Evolutionary conservation across 2,797 vertebrate species (phyloP), one percentile per base, ranked within the genome.

Genomic region (Chaetophractus vellerosus): DNA sequence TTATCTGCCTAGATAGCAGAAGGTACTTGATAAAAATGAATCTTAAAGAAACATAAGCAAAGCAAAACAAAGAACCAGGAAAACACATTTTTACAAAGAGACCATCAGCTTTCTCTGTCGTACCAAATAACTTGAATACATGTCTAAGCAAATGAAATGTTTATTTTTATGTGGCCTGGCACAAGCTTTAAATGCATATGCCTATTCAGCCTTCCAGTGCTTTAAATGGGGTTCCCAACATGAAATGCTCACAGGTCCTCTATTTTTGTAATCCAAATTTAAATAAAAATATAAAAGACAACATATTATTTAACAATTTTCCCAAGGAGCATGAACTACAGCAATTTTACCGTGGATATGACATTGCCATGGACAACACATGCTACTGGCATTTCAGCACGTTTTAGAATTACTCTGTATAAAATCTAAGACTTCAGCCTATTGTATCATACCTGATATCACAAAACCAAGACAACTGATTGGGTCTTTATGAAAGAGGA

Each of bases 1-100:
- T 94, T 91, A 90, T 69, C 96, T 61, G 92, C 95, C 88, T 79
- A 86, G 95, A 71, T 48, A 88, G 59, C 71, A 87, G 93, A 94
- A 84, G 55, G 90, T 93, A 11, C 33, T 93, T 92, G 82, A 92
- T 96, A 31, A 79, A 78, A 92, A 82, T 26, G 68, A 74, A 97
- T 91, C 96, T 96, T 94, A 87, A 24, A 89, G 61, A 94, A 91
- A 79, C 92, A 94, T 89, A 63, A 74, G 66, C 38, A 84, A 24
- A 92, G 38, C 69, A 26, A 41, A 72, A 72, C 38, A 26, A 45
- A 45, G 12, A 87, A 28, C 0, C 52, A 76, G 68, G 85, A 48
- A 69, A 89, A 89, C 23, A 63, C 31, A 26, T 83, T 97, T 97
- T 96, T 86, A 96, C 87, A 93, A 85, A 41, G 26, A 74, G 85